Base-by-base conservation (phyloP, 2,113 vertebrate species). In the Antennarius striatus region DNA sequence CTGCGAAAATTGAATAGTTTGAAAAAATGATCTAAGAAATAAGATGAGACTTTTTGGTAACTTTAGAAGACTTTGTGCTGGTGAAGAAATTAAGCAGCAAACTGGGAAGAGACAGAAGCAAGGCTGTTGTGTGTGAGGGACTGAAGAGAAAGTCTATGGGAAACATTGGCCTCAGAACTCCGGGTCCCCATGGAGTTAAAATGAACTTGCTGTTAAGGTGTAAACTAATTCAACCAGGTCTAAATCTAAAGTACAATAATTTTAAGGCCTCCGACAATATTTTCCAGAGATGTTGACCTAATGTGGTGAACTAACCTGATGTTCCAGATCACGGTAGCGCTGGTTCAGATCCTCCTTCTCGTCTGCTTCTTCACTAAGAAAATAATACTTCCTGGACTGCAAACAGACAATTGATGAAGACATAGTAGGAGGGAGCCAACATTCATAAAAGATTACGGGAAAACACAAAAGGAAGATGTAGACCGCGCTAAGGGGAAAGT, bases 301-400 rank as follows among this genome's bases (percentile, higher is more conserved):
- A 3, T 49, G 43, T 12, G 10, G 12, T 29, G 36, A 12, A 68
- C 92, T 63, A 74, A 96, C 96, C 95, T 96, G 96, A 55, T 93
- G 94, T 68, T 96, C 89, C 43, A 96, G 86, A 48, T 95, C 92
- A 60, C 91, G 85, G 67, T 92, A 95, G 53, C 87, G 95, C 56
- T 93, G 94, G 58, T 80, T 90, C 12, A 93, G 78, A 30, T 92
- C 91, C 0, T 92, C 92, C 30, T 92, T 92, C 48, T 92, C 93
- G 0, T 93, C 94, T 0, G 87, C 85, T 62, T 95, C 94, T 68
- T 96, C 94, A 6, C 95, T 96, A 17, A 97, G 89, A 68, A 95
- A 96, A 64, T 96, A 96, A 88, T 96, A 96, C 84, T 95, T 96
- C 63, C 95, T 93, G 49, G 95, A 96, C 95, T 96, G 86, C 1